Evolutionary conservation across 2,797 vertebrate genomes (phyloP).

Genomic region (Glyptemys insculpta): DNA sequence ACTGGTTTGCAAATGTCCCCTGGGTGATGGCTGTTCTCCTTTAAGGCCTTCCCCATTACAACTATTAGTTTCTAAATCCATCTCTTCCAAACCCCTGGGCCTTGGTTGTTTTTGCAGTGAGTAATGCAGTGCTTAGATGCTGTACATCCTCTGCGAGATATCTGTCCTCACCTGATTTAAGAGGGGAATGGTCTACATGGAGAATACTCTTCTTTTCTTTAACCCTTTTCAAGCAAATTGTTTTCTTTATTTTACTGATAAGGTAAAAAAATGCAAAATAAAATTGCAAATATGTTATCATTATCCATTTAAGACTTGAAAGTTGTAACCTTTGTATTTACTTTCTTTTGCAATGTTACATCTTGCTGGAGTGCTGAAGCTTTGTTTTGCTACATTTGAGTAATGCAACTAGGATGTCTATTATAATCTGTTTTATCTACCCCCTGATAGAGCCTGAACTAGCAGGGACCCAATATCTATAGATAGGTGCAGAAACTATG

Average conservation of each 20-base stretch:
- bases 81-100: background rate
- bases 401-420: background rate
- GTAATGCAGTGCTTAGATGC: background rate
- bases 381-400: background rate
- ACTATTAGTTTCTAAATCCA: background rate
- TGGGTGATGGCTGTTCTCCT: background rate
- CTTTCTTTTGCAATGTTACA: background rate
- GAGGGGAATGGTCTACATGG: background rate
- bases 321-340: background rate
- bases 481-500: conserved; percentile 4
- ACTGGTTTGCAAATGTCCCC: background rate
- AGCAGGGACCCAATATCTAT: background rate
- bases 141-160: fast-evolving
- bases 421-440: conserved; percentile 31
- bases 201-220: background rate
- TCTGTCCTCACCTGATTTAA: background rate
- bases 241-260: background rate
- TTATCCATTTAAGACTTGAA: background rate
- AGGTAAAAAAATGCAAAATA: background rate
- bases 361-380: background rate
- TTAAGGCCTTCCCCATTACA: background rate
- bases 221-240: background rate
- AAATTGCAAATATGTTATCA: background rate
- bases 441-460: conserved; percentile 20
- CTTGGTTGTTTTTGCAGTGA: background rate